These are phyloP conservation scores for Synergus japonicus DNA, from an alignment of 2,888 invertebrate genomes.

Conservation along the genomic window DNA sequence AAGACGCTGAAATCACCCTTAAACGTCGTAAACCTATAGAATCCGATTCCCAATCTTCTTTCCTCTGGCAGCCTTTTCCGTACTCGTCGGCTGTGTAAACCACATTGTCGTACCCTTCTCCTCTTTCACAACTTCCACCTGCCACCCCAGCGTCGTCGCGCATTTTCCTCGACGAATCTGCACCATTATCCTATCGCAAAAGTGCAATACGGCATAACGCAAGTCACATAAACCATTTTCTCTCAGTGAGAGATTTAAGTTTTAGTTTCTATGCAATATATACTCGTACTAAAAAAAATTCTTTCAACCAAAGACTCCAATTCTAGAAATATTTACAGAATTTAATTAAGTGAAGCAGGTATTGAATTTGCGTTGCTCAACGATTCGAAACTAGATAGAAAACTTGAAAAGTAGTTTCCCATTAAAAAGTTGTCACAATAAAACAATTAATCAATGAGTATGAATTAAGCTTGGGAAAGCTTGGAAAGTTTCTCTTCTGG, in stretches of 20 bases:
- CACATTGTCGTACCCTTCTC: conserved; percentile 28
- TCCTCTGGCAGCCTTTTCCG: conserved; percentile 25
- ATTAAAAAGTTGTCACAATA: background rate
- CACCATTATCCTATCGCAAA: conserved; percentile 11
- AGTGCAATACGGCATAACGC: conserved; percentile 30
- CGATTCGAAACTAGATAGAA: background rate
- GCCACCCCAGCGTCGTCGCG: background rate
- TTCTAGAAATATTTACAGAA: background rate
- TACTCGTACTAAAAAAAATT: too few relatives aligned
- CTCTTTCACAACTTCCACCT: background rate
- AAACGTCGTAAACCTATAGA: conserved; percentile 38
- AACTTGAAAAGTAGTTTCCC: background rate
- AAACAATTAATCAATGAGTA: too few relatives aligned
- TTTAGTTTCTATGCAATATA: too few relatives aligned
- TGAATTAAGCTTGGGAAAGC: too few relatives aligned
- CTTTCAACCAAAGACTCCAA: too few relatives aligned
- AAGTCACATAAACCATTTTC: background rate
- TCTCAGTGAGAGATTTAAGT: too few relatives aligned
- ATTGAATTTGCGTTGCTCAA: background rate
- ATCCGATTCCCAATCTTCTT: conserved; percentile 39
- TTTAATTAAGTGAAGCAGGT: background rate
- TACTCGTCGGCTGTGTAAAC: conserved; percentile 28
- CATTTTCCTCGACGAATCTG: conserved; percentile 16
- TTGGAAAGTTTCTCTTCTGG: too few relatives aligned
- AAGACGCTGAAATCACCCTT: conserved; percentile 36